Conservation (phyloP, 1,140 invertebrate species). For the Leptinotarsa texana region DNA sequence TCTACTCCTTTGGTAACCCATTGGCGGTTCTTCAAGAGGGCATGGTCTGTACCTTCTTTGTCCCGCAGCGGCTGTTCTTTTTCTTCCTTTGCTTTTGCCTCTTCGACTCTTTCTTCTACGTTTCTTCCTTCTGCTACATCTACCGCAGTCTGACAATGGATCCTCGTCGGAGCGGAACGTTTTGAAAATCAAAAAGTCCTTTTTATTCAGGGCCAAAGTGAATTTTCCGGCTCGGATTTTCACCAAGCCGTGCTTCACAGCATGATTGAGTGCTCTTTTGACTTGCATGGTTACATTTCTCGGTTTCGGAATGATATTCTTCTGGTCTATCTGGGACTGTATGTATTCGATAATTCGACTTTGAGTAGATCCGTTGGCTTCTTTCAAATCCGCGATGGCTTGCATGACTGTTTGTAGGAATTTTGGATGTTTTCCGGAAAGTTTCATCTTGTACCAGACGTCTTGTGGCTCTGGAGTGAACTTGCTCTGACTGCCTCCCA, state of each 20-base stretch:
- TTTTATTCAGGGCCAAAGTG: constrained; percentile 25
- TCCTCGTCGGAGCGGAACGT: constrained; percentile 18
- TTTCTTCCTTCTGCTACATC: constrained; percentile 7
- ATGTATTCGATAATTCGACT: constrained; percentile 21
- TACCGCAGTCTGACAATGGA: constrained; percentile 7
- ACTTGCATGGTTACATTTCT: constrained; percentile 35
- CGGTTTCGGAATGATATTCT: constrained; percentile 12
- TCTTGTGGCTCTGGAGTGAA: constrained; percentile 17
- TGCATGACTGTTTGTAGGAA: constrained; percentile 15
- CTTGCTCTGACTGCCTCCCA: constrained; percentile 24
- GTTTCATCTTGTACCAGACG: constrained; percentile 17
- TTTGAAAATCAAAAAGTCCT: constrained; percentile 32
- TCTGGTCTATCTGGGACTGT: constrained; percentile 5
- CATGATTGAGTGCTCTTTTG: constrained; percentile 34
- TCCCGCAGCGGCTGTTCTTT: background rate
- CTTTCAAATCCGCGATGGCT: constrained; percentile 17
- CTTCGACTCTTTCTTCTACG: background rate
- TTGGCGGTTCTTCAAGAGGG: too few species aligned
- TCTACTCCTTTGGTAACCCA: too few species aligned
- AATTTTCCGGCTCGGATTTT: constrained; percentile 36
- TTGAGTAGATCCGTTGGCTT: constrained; percentile 17
- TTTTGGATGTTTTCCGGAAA: constrained; percentile 3
- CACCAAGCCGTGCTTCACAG: constrained; percentile 29
- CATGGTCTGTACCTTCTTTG: background rate
- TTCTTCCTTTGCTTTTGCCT: background rate